phyloP scores from a whole-genome alignment of 2,797 vertebrate genomes.

The Myiothlypis chrysogaster region DNA sequence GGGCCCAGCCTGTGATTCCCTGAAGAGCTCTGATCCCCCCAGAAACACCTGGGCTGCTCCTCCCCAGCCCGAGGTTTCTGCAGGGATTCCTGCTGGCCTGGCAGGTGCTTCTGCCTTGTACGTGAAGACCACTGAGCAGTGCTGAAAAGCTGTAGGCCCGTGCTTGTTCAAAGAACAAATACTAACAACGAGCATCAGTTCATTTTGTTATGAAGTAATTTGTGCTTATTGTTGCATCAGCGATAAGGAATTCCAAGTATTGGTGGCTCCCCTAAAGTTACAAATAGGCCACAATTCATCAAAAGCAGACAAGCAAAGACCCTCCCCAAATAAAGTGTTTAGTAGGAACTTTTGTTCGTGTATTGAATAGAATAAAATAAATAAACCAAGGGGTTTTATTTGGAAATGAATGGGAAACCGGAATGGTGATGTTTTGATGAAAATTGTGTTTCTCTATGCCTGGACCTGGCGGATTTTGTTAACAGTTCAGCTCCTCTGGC shows the following conservation, averaged over 20 bases:
- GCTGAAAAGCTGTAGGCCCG: background rate
- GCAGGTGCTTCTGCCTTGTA: background rate
- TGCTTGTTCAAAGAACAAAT: background rate
- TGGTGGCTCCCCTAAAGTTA: background rate
- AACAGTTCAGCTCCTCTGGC: background rate
- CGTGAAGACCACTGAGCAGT: background rate
- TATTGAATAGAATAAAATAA: background rate
- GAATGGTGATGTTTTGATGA: background rate
- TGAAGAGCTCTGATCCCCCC: background rate
- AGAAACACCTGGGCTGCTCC: background rate
- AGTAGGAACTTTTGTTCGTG: background rate
- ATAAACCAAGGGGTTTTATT: background rate
- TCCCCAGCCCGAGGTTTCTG: background rate
- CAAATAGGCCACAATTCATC: fast-evolving
- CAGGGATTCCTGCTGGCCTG: background rate
- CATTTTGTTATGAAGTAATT: background rate
- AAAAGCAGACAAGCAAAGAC: background rate
- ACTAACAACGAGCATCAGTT: background rate
- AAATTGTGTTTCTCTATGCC: fast-evolving
- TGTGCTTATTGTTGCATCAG: background rate
- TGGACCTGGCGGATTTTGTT: background rate
- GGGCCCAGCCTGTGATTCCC: too few species aligned
- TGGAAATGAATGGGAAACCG: background rate
- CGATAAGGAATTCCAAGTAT: background rate
- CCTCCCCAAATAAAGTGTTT: background rate